Conservation (phyloP, 2,888 invertebrate species). For the Polymixis lichenea region DNA sequence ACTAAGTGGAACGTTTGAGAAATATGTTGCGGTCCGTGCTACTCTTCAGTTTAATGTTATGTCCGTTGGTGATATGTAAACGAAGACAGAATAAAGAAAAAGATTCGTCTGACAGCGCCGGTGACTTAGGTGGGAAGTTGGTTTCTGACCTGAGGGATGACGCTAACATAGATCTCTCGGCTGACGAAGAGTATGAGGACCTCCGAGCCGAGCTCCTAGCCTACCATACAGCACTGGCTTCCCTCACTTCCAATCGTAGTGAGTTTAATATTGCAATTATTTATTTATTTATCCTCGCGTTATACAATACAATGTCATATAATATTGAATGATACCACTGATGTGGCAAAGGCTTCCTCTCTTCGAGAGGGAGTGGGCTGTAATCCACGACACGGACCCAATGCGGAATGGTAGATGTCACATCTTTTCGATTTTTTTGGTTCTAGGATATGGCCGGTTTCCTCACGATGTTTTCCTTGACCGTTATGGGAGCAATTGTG, state of each 20-base stretch:
- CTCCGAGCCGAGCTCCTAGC: conserved; percentile 85
- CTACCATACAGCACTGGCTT: conserved; percentile 81
- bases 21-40: conserved; percentile 76
- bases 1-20: conserved; percentile 63
- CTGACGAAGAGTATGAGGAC: conserved; percentile 86
- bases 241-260: conserved; percentile 73
- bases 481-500: too few relatives aligned
- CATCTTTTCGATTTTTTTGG: too few relatives aligned
- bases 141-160: conserved; percentile 78
- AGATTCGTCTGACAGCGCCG: conserved; percentile 41
- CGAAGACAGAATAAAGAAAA: conserved; percentile 33
- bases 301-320: too few relatives aligned
- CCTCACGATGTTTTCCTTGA: too few relatives aligned
- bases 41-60: conserved; percentile 70
- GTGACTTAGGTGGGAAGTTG: conserved; percentile 73
- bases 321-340: too few relatives aligned
- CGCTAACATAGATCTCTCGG: conserved; percentile 81
- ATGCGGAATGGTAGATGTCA: too few relatives aligned
- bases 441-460: too few relatives aligned
- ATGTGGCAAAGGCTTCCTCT: too few relatives aligned
- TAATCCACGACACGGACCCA: too few relatives aligned
- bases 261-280: conserved; percentile 52
- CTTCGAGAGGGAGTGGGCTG: too few relatives aligned
- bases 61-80: conserved; percentile 55
- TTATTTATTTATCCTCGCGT: background rate